phyloP scores from a whole-genome alignment of 1,140 invertebrate species.

The Philopotamus ludificatus region DNA sequence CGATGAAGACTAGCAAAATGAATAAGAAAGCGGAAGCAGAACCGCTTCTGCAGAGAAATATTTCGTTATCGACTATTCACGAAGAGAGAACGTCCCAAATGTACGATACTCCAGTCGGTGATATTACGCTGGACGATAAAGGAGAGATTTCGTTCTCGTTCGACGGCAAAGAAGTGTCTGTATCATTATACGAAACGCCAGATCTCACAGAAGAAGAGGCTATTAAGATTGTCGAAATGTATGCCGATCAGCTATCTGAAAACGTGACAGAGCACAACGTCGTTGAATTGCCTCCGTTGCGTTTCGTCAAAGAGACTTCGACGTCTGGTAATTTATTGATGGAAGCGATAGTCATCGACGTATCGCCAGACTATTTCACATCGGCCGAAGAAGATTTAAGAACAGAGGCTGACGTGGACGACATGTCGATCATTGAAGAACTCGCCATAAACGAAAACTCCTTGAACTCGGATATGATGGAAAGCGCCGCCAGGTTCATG shows the following conservation, averaged over 20 bases:
- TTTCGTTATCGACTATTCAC: conserved; percentile 84
- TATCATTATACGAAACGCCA: conserved; percentile 87
- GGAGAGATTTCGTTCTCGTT: conserved; percentile 86
- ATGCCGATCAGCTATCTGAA: conserved; percentile 87
- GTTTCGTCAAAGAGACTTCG: conserved; percentile 86
- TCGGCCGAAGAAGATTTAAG: conserved; percentile 74
- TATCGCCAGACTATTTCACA: conserved; percentile 79
- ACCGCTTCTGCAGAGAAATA: conserved; percentile 63
- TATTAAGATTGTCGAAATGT: conserved; percentile 89
- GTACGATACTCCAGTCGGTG: conserved; percentile 75
- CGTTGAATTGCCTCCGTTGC: conserved; percentile 81
- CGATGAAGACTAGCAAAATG: conserved; percentile 55
- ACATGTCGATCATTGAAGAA: conserved; percentile 75
- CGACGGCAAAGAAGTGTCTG: conserved; percentile 87
- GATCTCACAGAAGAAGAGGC: conserved; percentile 90
- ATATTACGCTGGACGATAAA: conserved; percentile 75
- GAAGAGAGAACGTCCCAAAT: conserved; percentile 87
- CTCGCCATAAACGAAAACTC: conserved; percentile 39
- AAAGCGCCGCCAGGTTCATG: background rate
- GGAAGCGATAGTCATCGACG: conserved; percentile 89
- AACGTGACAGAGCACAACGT: conserved; percentile 85
- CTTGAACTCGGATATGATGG: background rate
- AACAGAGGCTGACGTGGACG: conserved; percentile 83
- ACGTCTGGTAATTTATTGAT: conserved; percentile 82
- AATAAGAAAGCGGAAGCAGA: conserved; percentile 57